These are phyloP conservation scores for Lipotes vexillifer DNA, from an alignment of 2,113 vertebrate genomes.

Conservation along the genomic window DNA sequence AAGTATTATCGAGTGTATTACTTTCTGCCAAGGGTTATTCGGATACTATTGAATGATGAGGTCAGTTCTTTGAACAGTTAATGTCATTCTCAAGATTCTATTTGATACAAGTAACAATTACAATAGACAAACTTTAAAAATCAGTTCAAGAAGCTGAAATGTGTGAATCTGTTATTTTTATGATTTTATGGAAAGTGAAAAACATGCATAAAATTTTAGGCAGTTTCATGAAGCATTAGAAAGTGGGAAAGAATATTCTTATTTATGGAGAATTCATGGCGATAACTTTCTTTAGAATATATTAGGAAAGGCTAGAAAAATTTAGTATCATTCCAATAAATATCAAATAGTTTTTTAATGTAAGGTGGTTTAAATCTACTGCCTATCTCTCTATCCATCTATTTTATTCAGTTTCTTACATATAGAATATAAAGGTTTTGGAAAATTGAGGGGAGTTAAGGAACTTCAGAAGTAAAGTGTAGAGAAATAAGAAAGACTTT, in stretches of 20 bases:
- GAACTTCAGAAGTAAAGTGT: background rate
- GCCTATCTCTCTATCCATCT: background rate
- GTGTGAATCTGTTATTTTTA: slow-evolving; percentile 50
- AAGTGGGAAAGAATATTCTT: slow-evolving; percentile 43
- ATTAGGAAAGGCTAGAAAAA: slow-evolving; percentile 51
- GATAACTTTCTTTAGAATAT: slow-evolving; percentile 19
- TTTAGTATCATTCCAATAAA: background rate
- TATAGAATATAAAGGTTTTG: background rate
- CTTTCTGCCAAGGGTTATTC: slow-evolving; percentile 61
- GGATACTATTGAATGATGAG: slow-evolving; percentile 31
- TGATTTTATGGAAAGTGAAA: slow-evolving; percentile 53
- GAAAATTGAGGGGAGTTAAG: background rate
- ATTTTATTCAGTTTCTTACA: background rate
- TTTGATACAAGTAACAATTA: background rate
- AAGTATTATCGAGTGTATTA: slow-evolving; percentile 34
- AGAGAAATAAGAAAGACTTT: background rate
- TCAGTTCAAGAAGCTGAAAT: background rate
- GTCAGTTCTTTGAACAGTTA: slow-evolving; percentile 38
- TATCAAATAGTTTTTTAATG: background rate
- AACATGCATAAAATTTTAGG: background rate
- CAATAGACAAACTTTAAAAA: slow-evolving; percentile 50
- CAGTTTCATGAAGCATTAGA: background rate
- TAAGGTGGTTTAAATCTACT: background rate
- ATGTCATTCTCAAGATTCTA: slow-evolving; percentile 53
- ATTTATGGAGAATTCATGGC: background rate